Conservation (phyloP, 2,888 invertebrate species). For the Steinernema scapterisci region DNA sequence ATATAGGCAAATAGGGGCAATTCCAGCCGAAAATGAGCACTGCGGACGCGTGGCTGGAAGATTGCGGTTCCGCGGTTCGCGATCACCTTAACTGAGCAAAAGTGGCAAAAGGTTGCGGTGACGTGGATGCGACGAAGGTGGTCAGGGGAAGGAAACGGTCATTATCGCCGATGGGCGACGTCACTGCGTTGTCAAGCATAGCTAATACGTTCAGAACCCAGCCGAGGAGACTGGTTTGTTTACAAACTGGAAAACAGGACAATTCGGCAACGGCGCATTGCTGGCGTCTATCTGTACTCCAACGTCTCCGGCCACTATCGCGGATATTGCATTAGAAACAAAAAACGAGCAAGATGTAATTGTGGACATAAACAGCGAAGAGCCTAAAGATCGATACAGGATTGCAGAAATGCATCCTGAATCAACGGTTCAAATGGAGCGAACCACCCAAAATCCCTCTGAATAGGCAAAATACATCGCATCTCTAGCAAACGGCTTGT, state of each 20-base stretch:
- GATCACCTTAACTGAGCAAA: slow-evolving; percentile 4
- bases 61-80: not conserved
- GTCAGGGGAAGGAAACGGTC: not conserved
- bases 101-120: not conserved
- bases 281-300: no score
- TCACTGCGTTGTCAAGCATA: not conserved
- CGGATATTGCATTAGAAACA: no score
- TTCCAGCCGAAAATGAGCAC: not conserved
- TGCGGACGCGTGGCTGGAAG: not conserved
- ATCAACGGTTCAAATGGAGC: not conserved
- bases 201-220: slow-evolving; percentile 3
- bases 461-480: slow-evolving; percentile 15
- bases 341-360: no score
- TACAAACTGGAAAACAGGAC: not conserved
- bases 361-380: not conserved
- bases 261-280: not conserved
- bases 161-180: not conserved
- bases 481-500: slow-evolving; percentile 20
- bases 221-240: not conserved
- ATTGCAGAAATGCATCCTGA: not conserved
- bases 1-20: slow-evolving; percentile 4
- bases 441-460: not conserved
- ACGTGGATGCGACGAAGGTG: slow-evolving; percentile 8
- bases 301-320: no score
- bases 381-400: not conserved